A percentile compares a stretch with the other conserved stretches of the same genome.
These are phyloP conservation scores for Sciurus vulgaris DNA, from an alignment of 2,797 vertebrate species.

Conservation along the genomic window DNA sequence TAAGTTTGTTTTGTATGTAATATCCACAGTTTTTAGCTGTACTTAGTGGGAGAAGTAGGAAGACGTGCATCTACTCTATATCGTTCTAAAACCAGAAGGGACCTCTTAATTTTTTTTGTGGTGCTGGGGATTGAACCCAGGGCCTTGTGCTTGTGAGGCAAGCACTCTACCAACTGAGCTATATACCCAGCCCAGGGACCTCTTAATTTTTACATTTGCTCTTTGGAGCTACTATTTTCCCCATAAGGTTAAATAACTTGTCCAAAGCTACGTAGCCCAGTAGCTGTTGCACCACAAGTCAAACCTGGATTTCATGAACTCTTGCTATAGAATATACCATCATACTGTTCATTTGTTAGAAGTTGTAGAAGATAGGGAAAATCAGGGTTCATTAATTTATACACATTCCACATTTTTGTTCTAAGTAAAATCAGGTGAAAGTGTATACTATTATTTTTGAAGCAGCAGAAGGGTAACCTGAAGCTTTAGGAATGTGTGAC, in stretches of 20 bases:
- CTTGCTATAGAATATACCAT: not conserved
- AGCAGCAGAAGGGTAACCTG: not conserved
- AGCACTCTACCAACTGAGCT: too few relatives aligned
- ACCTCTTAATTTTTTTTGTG: too few relatives aligned
- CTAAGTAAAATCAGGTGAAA: slow-evolving; percentile 43
- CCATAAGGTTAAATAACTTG: slow-evolving; percentile 49
- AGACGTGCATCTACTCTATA: not conserved
- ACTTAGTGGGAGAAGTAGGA: not conserved
- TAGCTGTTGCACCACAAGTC: not conserved
- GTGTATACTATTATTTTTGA: not conserved
- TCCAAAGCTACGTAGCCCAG: not conserved
- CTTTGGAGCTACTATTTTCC: slow-evolving; percentile 31
- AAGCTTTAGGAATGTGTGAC: not conserved
- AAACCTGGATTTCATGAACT: slow-evolving; percentile 2
- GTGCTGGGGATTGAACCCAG: too few relatives aligned
- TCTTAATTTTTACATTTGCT: slow-evolving; percentile 30
- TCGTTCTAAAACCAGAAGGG: slow-evolving; percentile 34
- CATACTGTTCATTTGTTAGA: not conserved
- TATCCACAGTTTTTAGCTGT: not conserved
- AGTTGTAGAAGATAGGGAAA: not conserved
- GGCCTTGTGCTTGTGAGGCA: too few relatives aligned
- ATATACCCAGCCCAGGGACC: not conserved
- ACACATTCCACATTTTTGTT: slow-evolving; percentile 26
- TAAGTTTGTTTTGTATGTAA: not conserved
- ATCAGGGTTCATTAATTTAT: slow-evolving; percentile 2